These are phyloP conservation scores for Gulo gulo DNA, from an alignment of 2,113 vertebrate genomes.

Conservation along the genomic window DNA sequence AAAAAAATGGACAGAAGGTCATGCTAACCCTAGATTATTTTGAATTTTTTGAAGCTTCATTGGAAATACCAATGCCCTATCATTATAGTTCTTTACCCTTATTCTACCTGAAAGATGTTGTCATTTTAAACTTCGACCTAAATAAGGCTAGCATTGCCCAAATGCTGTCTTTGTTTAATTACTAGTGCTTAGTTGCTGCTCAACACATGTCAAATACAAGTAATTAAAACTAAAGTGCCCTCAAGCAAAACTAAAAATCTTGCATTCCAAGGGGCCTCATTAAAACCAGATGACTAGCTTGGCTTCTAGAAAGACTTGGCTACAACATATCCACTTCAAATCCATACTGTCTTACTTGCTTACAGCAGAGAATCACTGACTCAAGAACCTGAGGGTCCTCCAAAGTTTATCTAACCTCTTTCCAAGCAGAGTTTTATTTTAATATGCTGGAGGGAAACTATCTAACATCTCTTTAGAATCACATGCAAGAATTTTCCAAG, in stretches of 20 bases:
- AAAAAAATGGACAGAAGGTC: not conserved
- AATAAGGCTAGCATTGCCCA: not conserved
- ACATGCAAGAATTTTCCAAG: not conserved
- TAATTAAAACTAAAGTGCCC: constrained; percentile 57
- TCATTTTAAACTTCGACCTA: not conserved
- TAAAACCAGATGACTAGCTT: constrained; percentile 73
- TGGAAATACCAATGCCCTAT: not conserved
- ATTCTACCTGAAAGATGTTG: not conserved
- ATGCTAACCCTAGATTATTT: not conserved
- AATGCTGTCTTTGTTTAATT: not conserved
- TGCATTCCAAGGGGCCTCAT: constrained; percentile 63
- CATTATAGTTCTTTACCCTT: not conserved
- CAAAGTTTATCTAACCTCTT: constrained; percentile 51
- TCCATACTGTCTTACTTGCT: constrained; percentile 46
- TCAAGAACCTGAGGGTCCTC: constrained; percentile 34
- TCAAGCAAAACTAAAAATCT: constrained; percentile 59
- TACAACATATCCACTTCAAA: constrained; percentile 17
- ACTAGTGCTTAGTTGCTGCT: not conserved
- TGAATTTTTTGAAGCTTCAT: not conserved
- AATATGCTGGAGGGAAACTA: not conserved
- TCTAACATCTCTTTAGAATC: not conserved
- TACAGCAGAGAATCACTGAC: constrained; percentile 40
- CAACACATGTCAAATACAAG: constrained; percentile 54
- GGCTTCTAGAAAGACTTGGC: constrained; percentile 47
- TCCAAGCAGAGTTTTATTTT: constrained; percentile 19